Evolutionary conservation across 2,888 invertebrate genomes (phyloP).

Genomic region (Coelopa pilipes): DNA sequence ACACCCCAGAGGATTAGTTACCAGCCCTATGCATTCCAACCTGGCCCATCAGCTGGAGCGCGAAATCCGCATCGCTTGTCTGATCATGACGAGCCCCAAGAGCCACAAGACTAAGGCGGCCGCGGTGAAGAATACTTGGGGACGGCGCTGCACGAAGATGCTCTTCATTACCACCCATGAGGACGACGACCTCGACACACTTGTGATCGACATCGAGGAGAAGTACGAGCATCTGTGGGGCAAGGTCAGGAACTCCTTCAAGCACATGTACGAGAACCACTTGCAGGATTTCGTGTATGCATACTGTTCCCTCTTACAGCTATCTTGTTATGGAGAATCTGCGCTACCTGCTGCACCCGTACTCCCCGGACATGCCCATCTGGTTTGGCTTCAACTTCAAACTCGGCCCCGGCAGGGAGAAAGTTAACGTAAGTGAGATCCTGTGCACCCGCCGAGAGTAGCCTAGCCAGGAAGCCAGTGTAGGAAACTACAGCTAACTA

Average conservation of each 20-base stretch:
- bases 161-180: slow-evolving; percentile 86
- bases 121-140: slow-evolving; percentile 95
- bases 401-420: slow-evolving; percentile 66
- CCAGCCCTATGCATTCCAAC: no score
- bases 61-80: slow-evolving; percentile 88
- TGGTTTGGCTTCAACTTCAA: slow-evolving; percentile 93
- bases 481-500: no score
- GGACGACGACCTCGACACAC: slow-evolving; percentile 78
- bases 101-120: slow-evolving; percentile 88
- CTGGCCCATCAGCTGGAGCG: slow-evolving; percentile 68
- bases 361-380: slow-evolving; percentile 77
- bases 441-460: not conserved
- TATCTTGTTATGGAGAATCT: slow-evolving; percentile 95
- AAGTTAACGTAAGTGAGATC: slow-evolving; percentile 63
- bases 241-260: slow-evolving; percentile 94
- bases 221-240: slow-evolving; percentile 92
- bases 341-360: slow-evolving; percentile 82
- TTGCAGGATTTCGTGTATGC: slow-evolving; percentile 75
- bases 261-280: slow-evolving; percentile 85
- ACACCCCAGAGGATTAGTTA: not conserved
- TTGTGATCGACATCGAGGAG: slow-evolving; percentile 79
- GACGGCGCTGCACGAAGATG: slow-evolving; percentile 86
- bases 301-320: slow-evolving; percentile 79
- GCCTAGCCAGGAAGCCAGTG: no score
- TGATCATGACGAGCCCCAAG: slow-evolving; percentile 93